A percentile compares a stretch with the other conserved stretches of the same genome.
These are phyloP conservation scores for Haemorhous mexicanus DNA, from an alignment of 2,113 vertebrate species.

Conservation along the genomic window DNA sequence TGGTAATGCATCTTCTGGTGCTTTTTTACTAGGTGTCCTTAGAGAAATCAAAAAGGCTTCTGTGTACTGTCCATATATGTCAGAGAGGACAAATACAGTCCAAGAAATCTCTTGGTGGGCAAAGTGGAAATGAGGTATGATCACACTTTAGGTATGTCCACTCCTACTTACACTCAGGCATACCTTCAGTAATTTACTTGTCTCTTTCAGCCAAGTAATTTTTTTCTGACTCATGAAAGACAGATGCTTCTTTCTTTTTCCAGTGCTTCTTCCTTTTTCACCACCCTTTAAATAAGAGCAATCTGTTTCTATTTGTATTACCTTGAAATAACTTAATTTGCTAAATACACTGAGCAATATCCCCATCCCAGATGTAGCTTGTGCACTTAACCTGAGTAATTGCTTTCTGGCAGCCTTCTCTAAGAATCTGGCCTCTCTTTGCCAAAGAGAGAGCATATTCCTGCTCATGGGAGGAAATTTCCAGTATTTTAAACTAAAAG, in stretches of 20 bases:
- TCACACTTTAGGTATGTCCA: neutral
- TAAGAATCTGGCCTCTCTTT: neutral
- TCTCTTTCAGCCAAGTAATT: neutral
- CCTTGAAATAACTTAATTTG: neutral
- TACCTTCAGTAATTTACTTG: neutral
- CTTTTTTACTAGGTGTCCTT: neutral
- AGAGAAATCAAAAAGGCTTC: neutral
- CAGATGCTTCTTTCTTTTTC: neutral
- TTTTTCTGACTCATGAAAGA: neutral
- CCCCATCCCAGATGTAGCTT: neutral
- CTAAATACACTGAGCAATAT: neutral
- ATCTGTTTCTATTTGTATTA: neutral
- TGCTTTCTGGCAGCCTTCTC: slow-evolving; percentile 1
- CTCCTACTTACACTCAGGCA: neutral
- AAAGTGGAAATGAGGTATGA: neutral
- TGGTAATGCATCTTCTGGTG: neutral
- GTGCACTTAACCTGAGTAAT: neutral
- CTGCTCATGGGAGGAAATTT: neutral
- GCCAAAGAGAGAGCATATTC: neutral
- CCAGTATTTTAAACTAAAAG: neutral
- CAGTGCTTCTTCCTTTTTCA: neutral
- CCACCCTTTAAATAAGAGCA: neutral
- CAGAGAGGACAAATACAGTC: neutral
- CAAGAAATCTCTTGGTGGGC: neutral
- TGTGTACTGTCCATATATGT: neutral